Conservation (phyloP, 2,888 invertebrate species). For the Leptopilina drosophilae region DNA sequence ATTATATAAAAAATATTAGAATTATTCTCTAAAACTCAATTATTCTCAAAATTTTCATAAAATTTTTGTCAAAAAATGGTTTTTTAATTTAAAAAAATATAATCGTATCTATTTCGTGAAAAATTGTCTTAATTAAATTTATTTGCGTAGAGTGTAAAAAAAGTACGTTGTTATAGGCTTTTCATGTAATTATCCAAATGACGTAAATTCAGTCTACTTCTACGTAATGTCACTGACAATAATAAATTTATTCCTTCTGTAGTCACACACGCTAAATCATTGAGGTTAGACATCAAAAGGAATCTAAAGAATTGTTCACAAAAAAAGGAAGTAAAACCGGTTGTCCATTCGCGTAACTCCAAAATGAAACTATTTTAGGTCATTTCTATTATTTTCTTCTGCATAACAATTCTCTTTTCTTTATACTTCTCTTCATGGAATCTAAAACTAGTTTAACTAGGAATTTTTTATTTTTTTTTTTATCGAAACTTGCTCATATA, state of each 20-base stretch:
- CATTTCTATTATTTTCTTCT: conserved; percentile 31
- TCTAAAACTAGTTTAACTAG: not conserved
- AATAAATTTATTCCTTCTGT: conserved; percentile 14
- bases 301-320: conserved; percentile 3
- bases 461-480: not conserved
- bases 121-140: too few relatives aligned
- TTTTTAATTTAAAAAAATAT: too few relatives aligned
- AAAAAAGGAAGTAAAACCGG: conserved; percentile 24
- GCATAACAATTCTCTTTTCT: conserved; percentile 32
- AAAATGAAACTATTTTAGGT: conserved; percentile 39
- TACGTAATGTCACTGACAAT: conserved; percentile 19
- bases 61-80: too few relatives aligned
- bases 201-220: conserved; percentile 8
- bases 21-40: too few relatives aligned
- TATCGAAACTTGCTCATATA: not conserved
- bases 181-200: not conserved
- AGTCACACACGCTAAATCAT: not conserved
- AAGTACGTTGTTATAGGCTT: not conserved
- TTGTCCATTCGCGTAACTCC: conserved; percentile 5
- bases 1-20: too few relatives aligned
- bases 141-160: conserved; percentile 2
- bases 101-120: too few relatives aligned
- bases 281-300: conserved; percentile 1
- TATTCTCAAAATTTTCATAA: too few relatives aligned
- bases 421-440: not conserved